A percentile compares a stretch with the other conserved stretches of the same genome.
phyloP scores from a whole-genome alignment of 2,113 vertebrate genomes.

The Chiloscyllium plagiosum region DNA sequence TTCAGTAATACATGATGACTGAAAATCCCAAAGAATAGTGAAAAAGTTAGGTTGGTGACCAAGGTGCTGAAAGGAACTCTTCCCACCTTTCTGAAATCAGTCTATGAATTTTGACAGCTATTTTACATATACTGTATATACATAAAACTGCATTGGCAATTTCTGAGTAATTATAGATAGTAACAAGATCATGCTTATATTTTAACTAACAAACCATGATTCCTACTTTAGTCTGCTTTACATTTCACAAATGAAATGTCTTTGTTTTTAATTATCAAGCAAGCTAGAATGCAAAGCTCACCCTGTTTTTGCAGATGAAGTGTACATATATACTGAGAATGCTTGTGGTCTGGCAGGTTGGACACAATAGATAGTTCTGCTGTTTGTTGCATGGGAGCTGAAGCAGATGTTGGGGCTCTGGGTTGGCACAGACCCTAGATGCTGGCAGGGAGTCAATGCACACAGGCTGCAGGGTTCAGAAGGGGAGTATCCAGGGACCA shows the following conservation, averaged over 20 bases:
- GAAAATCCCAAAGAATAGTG: background rate
- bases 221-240: background rate
- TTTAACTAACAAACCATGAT: background rate
- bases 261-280: constrained; percentile 9
- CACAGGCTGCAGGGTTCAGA: constrained; percentile 49
- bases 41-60: background rate
- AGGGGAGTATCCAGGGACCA: constrained; percentile 56
- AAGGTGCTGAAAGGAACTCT: constrained; percentile 21
- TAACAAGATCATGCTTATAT: background rate
- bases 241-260: background rate
- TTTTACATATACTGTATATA: background rate
- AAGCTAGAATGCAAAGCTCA: constrained; percentile 20
- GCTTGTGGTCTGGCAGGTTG: constrained; percentile 51
- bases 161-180: background rate
- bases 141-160: background rate
- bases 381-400: constrained; percentile 64
- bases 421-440: constrained; percentile 55
- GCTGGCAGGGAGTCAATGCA: constrained; percentile 53
- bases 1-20: background rate
- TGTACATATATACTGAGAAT: background rate
- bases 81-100: background rate
- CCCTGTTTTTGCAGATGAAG: background rate
- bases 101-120: background rate
- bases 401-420: constrained; percentile 62
- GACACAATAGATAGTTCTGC: constrained; percentile 59